These are phyloP conservation scores for Drymodes brunneopygia DNA, from an alignment of 2,113 vertebrate genomes.

Conservation along the genomic window DNA sequence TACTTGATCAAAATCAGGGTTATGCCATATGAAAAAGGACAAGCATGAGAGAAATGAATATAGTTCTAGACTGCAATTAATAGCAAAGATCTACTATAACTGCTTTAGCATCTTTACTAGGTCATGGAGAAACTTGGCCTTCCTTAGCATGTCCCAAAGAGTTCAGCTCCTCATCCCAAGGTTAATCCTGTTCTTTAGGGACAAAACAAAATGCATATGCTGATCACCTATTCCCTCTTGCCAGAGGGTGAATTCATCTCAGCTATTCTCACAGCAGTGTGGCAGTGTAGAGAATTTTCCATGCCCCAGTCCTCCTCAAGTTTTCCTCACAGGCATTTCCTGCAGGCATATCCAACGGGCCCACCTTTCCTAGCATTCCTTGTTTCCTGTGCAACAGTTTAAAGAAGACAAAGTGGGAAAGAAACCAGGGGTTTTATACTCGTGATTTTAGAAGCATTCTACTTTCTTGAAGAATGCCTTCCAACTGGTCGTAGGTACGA, in stretches of 20 bases:
- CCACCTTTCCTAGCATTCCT: not conserved
- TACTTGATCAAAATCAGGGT: not conserved
- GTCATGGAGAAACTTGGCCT: not conserved
- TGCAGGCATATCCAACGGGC: not conserved
- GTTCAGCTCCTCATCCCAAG: not conserved
- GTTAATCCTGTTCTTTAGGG: not conserved
- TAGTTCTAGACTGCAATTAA: not conserved
- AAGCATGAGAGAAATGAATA: not conserved
- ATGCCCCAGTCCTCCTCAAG: fast-evolving
- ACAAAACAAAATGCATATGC: not conserved
- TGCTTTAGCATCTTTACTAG: not conserved
- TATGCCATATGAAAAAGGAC: not conserved
- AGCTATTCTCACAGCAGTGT: not conserved
- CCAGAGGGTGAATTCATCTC: not conserved
- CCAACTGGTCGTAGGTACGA: fast-evolving
- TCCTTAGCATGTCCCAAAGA: not conserved
- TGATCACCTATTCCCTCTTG: not conserved
- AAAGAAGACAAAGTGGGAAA: not conserved
- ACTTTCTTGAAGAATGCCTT: not conserved
- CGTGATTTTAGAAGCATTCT: not conserved
- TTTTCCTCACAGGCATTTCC: not conserved
- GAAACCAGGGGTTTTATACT: not conserved
- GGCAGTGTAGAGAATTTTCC: not conserved
- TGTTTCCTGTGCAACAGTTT: not conserved
- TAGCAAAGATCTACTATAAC: not conserved